These are phyloP conservation scores for Episyrphus balteatus DNA, from an alignment of 1,140 invertebrate genomes.

Conservation along the genomic window DNA sequence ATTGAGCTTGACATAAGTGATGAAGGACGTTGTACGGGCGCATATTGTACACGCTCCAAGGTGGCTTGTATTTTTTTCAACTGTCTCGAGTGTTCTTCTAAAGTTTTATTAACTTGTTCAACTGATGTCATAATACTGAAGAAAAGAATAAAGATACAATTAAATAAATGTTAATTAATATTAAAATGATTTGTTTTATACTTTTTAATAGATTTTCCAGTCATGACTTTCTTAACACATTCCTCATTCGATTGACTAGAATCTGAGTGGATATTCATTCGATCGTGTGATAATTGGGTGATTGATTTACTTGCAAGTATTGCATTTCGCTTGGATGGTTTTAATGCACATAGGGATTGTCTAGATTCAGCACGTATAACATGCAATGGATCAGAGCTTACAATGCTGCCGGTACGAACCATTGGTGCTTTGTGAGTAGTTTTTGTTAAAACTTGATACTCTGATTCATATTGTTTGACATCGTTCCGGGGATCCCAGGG, in stretches of 20 bases:
- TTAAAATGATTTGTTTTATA: not conserved
- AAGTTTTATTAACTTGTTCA: conserved; percentile 22
- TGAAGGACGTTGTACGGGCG: conserved; percentile 10
- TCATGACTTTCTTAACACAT: not conserved
- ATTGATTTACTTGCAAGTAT: conserved; percentile 2
- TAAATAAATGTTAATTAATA: not conserved
- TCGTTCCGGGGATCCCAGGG: conserved; percentile 79
- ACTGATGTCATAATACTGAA: conserved; percentile 18
- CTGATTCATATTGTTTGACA: conserved; percentile 65
- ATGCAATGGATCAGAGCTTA: conserved; percentile 44
- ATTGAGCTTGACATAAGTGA: conserved; percentile 3
- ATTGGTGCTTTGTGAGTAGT: conserved; percentile 61
- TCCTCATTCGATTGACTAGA: conserved; percentile 28
- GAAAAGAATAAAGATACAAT: not conserved
- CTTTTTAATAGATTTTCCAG: conserved; percentile 1
- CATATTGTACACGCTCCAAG: conserved; percentile 27
- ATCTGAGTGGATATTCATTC: conserved; percentile 17
- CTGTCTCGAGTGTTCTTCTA: conserved; percentile 25
- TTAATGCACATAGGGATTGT: conserved; percentile 4
- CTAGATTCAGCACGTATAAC: conserved; percentile 14
- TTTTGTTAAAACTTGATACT: conserved; percentile 59
- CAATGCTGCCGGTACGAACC: conserved; percentile 49
- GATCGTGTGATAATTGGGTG: not conserved
- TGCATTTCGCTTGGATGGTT: conserved; percentile 6
- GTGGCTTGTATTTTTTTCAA: conserved; percentile 19